Evolutionary conservation across 1,140 invertebrate species (phyloP).

Genomic region (Hirudo medicinalis): DNA sequence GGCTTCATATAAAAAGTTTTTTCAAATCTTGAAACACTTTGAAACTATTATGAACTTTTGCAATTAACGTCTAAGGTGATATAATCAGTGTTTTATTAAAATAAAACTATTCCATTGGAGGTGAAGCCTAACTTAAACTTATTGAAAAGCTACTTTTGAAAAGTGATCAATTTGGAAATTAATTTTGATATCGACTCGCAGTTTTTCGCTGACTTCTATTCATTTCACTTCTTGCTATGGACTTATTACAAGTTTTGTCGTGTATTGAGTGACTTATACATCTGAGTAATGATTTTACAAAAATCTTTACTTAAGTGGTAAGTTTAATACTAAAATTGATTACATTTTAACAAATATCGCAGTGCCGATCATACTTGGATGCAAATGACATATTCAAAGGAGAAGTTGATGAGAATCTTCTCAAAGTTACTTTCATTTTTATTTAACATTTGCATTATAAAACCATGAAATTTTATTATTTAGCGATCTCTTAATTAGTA

Average conservation of each 20-base stretch:
- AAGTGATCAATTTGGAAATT: too few species aligned
- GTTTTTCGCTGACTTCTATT: too few species aligned
- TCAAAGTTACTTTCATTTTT: slow-evolving; percentile 72
- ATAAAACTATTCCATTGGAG: too few species aligned
- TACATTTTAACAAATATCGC: neutral
- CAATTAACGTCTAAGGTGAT: too few species aligned
- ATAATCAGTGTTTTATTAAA: too few species aligned
- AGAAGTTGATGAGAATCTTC: slow-evolving; percentile 49
- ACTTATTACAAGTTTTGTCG: neutral
- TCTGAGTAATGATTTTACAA: neutral
- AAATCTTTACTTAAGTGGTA: neutral
- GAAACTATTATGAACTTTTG: too few species aligned
- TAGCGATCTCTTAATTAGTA: too few species aligned
- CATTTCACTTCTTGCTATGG: neutral
- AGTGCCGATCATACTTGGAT: slow-evolving; percentile 56
- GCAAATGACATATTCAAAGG: slow-evolving; percentile 65
- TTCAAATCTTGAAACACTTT: too few species aligned
- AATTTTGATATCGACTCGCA: too few species aligned
- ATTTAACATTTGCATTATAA: neutral
- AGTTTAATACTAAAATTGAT: neutral
- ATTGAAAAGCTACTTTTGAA: too few species aligned
- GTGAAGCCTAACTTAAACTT: too few species aligned
- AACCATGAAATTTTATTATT: neutral
- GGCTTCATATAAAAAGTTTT: too few species aligned
- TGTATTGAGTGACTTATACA: neutral